A percentile compares a stretch with the other conserved stretches of the same genome.
Conservation (phyloP, 2,888 invertebrate species). For the Drosophila quasianomalipes region DNA sequence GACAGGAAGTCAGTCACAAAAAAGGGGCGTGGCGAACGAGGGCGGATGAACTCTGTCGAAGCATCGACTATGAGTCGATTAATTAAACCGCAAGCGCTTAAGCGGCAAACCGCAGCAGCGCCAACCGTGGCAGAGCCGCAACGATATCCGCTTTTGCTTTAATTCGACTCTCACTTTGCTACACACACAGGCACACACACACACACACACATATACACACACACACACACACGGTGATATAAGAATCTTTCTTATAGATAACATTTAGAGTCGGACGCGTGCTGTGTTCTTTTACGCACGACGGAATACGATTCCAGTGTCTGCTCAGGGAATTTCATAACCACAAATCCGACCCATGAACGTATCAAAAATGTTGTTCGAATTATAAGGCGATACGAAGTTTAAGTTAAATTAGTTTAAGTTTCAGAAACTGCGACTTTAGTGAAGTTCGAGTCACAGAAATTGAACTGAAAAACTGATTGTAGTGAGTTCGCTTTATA, state of each 20-base stretch:
- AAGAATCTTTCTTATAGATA: constrained; percentile 23
- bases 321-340: neutral
- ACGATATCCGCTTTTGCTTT: constrained; percentile 62
- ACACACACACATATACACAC: neutral
- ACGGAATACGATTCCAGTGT: neutral
- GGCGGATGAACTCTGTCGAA: constrained; percentile 4
- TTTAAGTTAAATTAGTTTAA: neutral
- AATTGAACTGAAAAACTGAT: neutral
- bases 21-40: neutral
- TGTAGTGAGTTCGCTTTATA: neutral
- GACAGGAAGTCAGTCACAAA: constrained; percentile 50
- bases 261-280: neutral
- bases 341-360: neutral
- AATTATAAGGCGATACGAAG: neutral
- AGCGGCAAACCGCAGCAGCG: constrained; percentile 68
- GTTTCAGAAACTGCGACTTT: neutral
- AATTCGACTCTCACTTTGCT: constrained; percentile 70
- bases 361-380: neutral
- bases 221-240: neutral
- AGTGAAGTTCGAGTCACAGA: neutral
- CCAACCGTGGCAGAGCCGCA: constrained; percentile 17
- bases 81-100: constrained; percentile 77
- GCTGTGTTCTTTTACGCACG: neutral
- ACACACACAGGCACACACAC: constrained; percentile 18
- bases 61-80: constrained; percentile 66